Evolutionary conservation across 2,888 invertebrate species (phyloP).

Genomic region (Lepeophtheirus nordmannii): DNA sequence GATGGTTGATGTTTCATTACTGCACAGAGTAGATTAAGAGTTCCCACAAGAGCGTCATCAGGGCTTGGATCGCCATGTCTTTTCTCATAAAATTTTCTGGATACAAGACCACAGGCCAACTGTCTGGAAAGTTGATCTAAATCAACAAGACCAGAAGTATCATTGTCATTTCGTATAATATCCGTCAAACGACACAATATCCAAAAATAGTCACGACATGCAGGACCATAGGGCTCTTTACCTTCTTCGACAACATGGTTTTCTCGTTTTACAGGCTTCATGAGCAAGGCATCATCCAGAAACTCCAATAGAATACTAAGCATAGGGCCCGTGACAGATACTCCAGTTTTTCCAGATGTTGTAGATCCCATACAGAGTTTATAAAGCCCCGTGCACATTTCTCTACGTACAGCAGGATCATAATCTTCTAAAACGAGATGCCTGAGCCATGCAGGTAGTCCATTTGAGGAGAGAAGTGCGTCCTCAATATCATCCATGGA

Average conservation of each 20-base stretch:
- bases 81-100: constrained; percentile 64
- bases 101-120: constrained; percentile 55
- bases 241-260: constrained; percentile 43
- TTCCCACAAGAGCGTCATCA: constrained; percentile 76
- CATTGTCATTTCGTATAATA: constrained; percentile 35
- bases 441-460: constrained; percentile 58
- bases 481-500: constrained; percentile 63
- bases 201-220: constrained; percentile 89
- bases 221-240: constrained; percentile 87
- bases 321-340: constrained; percentile 48
- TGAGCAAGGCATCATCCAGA: constrained; percentile 65
- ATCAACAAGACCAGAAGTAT: constrained; percentile 42
- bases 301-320: constrained; percentile 63
- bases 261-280: constrained; percentile 49
- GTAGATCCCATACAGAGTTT: constrained; percentile 54
- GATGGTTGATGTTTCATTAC: constrained; percentile 72
- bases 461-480: constrained; percentile 54
- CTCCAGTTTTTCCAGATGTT: constrained; percentile 34
- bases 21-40: constrained; percentile 69
- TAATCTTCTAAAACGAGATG: constrained; percentile 76
- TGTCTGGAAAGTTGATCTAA: constrained; percentile 51
- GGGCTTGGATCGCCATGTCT: constrained; percentile 56
- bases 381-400: constrained; percentile 83
- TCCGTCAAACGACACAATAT: constrained; percentile 72
- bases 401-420: constrained; percentile 73